These are phyloP conservation scores for Drosophila equinoxialis DNA, from an alignment of 1,140 invertebrate genomes.

Conservation along the genomic window DNA sequence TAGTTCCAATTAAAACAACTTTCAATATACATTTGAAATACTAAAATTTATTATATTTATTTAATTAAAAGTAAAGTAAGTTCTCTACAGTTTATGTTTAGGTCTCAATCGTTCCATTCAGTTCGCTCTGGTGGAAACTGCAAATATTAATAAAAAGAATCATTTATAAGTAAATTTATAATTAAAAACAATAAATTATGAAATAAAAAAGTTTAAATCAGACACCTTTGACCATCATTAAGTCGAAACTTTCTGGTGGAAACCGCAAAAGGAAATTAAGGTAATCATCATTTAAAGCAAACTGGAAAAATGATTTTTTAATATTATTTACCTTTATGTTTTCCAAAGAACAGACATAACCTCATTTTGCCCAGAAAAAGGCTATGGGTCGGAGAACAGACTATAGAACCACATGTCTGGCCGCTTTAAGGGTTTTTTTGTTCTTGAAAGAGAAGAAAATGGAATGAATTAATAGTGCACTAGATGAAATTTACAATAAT, in stretches of 20 bases:
- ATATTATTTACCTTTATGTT: neutral
- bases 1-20: neutral
- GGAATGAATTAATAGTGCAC: neutral
- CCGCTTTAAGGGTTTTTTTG: too few species aligned
- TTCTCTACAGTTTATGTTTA: neutral
- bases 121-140: conserved; percentile 5
- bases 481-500: neutral
- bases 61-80: neutral
- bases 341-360: conserved; percentile 33
- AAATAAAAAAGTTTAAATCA: conserved; percentile 80
- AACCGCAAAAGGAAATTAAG: conserved; percentile 87
- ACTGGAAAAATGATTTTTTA: neutral
- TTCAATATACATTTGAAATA: neutral
- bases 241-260: conserved; percentile 85
- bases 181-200: neutral
- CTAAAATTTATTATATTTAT: neutral
- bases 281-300: conserved; percentile 67
- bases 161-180: neutral
- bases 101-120: too few species aligned
- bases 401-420: neutral
- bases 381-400: too few species aligned
- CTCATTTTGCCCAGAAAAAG: conserved; percentile 17
- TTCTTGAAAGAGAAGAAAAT: neutral
- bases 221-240: conserved; percentile 85
- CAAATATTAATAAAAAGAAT: conserved; percentile 8